Conservation (phyloP, 2,113 vertebrate species). For the Blennius ocellaris region DNA sequence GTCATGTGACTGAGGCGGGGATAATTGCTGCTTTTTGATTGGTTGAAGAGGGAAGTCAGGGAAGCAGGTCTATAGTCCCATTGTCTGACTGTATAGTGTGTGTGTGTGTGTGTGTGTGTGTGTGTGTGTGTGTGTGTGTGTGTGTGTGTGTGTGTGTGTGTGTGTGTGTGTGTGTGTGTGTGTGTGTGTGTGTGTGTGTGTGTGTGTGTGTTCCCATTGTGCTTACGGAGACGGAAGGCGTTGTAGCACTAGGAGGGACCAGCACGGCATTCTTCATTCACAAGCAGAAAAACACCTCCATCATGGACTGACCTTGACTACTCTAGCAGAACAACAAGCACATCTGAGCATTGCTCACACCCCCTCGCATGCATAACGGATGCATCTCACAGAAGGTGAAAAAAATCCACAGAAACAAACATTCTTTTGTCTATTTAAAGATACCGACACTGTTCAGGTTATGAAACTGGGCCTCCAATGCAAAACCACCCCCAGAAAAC, state of each 20-base stretch:
- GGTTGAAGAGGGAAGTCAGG: conserved; percentile 65
- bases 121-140: conserved; percentile 52
- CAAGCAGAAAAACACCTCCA: conserved; percentile 68
- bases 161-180: conserved; percentile 10
- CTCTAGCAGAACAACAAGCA: conserved; percentile 46
- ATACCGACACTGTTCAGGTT: conserved; percentile 46
- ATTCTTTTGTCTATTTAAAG: conserved; percentile 47
- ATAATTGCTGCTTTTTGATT: conserved; percentile 67
- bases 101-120: conserved; percentile 12
- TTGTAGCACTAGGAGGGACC: conserved; percentile 53
- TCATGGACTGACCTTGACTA: conserved; percentile 72
- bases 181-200: conserved; percentile 9
- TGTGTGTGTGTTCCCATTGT: conserved; percentile 14
- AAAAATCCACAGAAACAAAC: conserved; percentile 47
- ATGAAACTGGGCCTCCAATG: conserved; percentile 47
- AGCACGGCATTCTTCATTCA: conserved; percentile 74
- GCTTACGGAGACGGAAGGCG: conserved; percentile 49
- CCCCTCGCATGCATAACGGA: conserved; percentile 51
- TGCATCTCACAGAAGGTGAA: conserved; percentile 45
- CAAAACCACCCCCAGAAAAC: conserved; percentile 29
- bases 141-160: conserved; percentile 24
- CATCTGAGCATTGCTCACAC: conserved; percentile 33
- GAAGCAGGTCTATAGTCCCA: conserved; percentile 68
- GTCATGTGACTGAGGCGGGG: conserved; percentile 61
- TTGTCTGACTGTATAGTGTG: conserved; percentile 57